These are phyloP conservation scores for Panagrolaimus sp. DNA, from an alignment of 1,140 invertebrate genomes.

Conservation along the genomic window DNA sequence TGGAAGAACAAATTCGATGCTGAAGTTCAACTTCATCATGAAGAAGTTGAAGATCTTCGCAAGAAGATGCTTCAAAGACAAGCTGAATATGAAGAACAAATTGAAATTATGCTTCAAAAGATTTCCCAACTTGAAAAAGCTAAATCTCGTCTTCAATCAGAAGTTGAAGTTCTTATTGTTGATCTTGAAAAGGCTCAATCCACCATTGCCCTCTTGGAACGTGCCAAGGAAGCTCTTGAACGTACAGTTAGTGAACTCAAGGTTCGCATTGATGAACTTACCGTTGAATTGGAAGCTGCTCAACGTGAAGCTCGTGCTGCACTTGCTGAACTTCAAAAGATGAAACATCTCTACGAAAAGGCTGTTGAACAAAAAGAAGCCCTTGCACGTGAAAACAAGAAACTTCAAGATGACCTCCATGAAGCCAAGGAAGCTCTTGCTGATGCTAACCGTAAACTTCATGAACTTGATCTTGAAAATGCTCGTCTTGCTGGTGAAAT, in stretches of 20 bases:
- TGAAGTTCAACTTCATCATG: slow-evolving; percentile 77
- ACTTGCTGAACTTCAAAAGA: slow-evolving; percentile 71
- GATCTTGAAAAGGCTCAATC: slow-evolving; percentile 93
- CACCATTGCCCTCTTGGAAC: slow-evolving; percentile 83
- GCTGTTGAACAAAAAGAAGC: slow-evolving; percentile 83
- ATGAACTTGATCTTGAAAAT: slow-evolving; percentile 88
- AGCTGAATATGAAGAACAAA: slow-evolving; percentile 89
- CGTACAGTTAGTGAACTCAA: slow-evolving; percentile 75
- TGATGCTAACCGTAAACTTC: slow-evolving; percentile 83
- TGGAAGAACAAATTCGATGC: slow-evolving; percentile 87
- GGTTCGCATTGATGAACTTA: slow-evolving; percentile 75
- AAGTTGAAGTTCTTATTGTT: slow-evolving; percentile 91
- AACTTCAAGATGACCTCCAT: slow-evolving; percentile 83
- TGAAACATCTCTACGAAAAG: slow-evolving; percentile 72
- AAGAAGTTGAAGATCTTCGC: slow-evolving; percentile 65
- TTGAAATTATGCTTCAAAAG: slow-evolving; percentile 81
- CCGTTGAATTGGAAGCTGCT: slow-evolving; percentile 76
- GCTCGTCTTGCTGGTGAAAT: slow-evolving; percentile 91
- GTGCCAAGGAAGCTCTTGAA: slow-evolving; percentile 78
- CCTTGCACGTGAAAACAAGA: slow-evolving; percentile 86
- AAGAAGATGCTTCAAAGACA: slow-evolving; percentile 73
- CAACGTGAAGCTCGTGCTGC: slow-evolving; percentile 83
- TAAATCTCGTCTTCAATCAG: slow-evolving; percentile 86
- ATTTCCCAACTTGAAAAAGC: slow-evolving; percentile 78
- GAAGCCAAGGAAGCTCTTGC: slow-evolving; percentile 81